phyloP scores from a whole-genome alignment of 1,140 invertebrate species.

The Tetramorium simillimum region DNA sequence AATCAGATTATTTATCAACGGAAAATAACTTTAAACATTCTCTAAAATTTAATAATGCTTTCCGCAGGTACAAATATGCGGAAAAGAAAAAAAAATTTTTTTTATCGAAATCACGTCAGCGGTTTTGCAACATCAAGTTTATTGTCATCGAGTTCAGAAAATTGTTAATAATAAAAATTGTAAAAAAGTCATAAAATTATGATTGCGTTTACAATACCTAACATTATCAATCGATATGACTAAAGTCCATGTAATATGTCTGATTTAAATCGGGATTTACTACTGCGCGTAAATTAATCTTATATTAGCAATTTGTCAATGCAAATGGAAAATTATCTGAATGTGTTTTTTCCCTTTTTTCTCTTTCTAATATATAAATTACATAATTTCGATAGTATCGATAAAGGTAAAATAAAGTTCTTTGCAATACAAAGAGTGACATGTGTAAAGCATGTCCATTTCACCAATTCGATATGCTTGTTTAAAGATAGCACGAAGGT shows the following conservation, averaged over 20 bases:
- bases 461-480: not conserved
- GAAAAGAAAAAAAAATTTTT: not conserved
- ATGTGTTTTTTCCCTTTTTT: not conserved
- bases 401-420: not conserved
- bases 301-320: not conserved
- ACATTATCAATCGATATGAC: not conserved
- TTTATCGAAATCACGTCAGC: not conserved
- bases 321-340: not conserved
- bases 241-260: not conserved
- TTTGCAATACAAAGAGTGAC: not conserved
- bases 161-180: not conserved
- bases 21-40: not conserved
- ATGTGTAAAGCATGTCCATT: not conserved
- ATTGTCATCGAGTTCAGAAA: not conserved
- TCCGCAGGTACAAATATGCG: not conserved
- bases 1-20: not conserved
- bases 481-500: not conserved
- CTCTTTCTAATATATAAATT: not conserved
- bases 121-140: not conserved
- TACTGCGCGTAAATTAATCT: slow-evolving; percentile 25
- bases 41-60: not conserved
- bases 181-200: slow-evolving; percentile 10
- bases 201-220: not conserved
- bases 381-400: not conserved
- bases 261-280: slow-evolving; percentile 58